Percentiles rank a stretch among this genome's conserved stretches.
phyloP scores from a whole-genome alignment of 2,113 vertebrate genomes.

The Bucco capensis region DNA sequence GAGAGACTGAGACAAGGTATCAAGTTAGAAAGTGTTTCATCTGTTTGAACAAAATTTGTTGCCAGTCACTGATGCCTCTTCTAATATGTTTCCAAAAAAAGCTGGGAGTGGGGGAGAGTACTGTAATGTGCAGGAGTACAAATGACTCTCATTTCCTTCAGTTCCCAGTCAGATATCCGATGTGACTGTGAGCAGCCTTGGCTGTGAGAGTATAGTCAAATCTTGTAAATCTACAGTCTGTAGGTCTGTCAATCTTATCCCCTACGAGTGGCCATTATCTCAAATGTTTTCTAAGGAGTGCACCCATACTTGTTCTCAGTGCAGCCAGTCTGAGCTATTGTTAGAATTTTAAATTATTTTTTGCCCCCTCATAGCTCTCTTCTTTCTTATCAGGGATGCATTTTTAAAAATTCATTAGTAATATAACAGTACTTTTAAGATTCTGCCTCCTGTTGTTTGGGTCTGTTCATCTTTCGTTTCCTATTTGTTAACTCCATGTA shows the following conservation, averaged over 20 bases:
- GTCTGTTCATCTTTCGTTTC: neutral
- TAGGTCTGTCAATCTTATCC: neutral
- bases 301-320: neutral
- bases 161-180: neutral
- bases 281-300: neutral
- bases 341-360: neutral
- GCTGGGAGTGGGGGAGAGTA: neutral
- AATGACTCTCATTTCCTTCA: rapidly evolving
- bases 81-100: neutral
- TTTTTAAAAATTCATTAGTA: neutral
- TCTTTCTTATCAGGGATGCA: neutral
- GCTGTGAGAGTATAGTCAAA: neutral
- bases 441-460: neutral
- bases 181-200: neutral
- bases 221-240: neutral
- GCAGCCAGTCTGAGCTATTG: neutral
- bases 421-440: neutral
- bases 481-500: neutral
- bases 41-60: neutral
- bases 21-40: neutral
- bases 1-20: neutral
- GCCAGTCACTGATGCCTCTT: neutral
- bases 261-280: neutral
- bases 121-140: neutral
- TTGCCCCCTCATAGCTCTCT: neutral